phyloP scores from a whole-genome alignment of 2,888 invertebrate species.

The Odontocerum albicorne region DNA sequence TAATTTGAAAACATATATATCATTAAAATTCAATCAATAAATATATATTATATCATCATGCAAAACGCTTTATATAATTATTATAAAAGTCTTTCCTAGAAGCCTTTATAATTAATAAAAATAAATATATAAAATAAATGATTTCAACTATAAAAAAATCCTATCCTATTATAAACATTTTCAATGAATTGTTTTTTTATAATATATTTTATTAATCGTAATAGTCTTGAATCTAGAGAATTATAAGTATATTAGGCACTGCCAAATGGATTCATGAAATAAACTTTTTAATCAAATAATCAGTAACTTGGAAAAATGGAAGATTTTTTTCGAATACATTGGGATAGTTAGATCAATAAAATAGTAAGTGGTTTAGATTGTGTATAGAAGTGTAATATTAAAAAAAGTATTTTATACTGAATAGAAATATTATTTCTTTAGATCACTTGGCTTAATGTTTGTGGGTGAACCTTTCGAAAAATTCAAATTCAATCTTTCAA shows the following conservation, averaged over 20 bases:
- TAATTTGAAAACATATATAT: conserved; percentile 18
- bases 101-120: not conserved
- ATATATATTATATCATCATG: too few species aligned
- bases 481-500: too few species aligned
- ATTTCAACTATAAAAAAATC: not conserved
- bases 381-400: conserved; percentile 3
- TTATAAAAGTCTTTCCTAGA: conserved; percentile 7
- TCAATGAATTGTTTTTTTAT: too few species aligned
- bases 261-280: too few species aligned
- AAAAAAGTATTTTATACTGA: conserved; percentile 30
- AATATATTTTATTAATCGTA: too few species aligned
- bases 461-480: too few species aligned
- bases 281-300: too few species aligned
- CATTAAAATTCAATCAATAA: conserved; percentile 7
- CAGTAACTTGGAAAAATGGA: too few species aligned
- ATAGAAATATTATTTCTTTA: not conserved
- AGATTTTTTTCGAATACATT: too few species aligned
- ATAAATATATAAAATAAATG: not conserved
- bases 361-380: not conserved
- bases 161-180: not conserved
- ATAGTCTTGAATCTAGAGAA: too few species aligned
- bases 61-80: conserved; percentile 1
- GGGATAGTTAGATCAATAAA: too few species aligned
- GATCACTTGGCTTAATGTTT: not conserved
- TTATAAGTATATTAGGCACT: too few species aligned